These are phyloP conservation scores for Ptychoptera contaminata DNA, from an alignment of 2,888 invertebrate genomes.

Conservation along the genomic window DNA sequence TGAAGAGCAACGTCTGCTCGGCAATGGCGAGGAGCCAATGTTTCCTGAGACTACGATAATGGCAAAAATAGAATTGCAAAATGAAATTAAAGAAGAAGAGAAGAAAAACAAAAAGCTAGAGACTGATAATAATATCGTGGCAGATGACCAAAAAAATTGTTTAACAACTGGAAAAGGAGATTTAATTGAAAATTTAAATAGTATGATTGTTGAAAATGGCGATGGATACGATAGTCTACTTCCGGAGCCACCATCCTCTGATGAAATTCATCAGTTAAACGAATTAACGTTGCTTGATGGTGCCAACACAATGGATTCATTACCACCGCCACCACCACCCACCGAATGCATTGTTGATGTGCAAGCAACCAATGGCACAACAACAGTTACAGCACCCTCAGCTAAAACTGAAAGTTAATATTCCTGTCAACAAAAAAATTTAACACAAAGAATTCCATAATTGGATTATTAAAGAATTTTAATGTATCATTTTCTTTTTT, in stretches of 20 bases:
- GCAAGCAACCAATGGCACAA: too few relatives aligned
- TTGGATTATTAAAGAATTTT: too few relatives aligned
- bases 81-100: not conserved
- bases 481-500: too few relatives aligned
- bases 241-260: conserved; percentile 28
- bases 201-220: conserved; percentile 15
- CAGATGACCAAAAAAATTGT: not conserved
- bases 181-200: not conserved
- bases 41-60: conserved; percentile 3
- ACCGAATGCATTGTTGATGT: not conserved
- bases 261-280: conserved; percentile 27
- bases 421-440: too few relatives aligned
- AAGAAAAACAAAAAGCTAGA: conserved; percentile 1
- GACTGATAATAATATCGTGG: conserved; percentile 1
- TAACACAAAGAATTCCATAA: too few relatives aligned
- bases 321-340: conserved; percentile 29
- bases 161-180: not conserved
- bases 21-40: conserved; percentile 23
- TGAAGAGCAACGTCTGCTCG: conserved; percentile 33
- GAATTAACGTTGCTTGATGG: conserved; percentile 22
- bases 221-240: conserved; percentile 25
- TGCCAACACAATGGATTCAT: conserved; percentile 25
- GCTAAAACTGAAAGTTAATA: too few relatives aligned
- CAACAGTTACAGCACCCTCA: too few relatives aligned
- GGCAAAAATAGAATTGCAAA: not conserved